phyloP scores from a whole-genome alignment of 2,888 invertebrate species.

The Gasteruption jaculator region DNA sequence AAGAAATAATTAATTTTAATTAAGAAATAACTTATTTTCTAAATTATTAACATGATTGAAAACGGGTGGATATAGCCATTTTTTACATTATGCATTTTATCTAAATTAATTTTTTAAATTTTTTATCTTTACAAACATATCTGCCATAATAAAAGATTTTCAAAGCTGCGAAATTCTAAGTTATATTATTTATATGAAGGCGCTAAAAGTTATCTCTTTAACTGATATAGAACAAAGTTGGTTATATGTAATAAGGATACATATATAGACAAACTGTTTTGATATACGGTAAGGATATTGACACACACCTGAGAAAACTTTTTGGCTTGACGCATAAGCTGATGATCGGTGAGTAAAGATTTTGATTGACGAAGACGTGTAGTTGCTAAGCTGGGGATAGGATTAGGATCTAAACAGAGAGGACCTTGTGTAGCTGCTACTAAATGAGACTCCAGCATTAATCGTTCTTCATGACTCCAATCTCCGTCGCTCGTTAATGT shows the following conservation, averaged over 20 bases:
- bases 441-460: constrained; percentile 78
- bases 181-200: no score
- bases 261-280: neutral
- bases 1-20: no score
- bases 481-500: constrained; percentile 48
- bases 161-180: no score
- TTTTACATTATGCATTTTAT: no score
- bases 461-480: constrained; percentile 73
- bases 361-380: constrained; percentile 73
- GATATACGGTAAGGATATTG: neutral
- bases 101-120: no score
- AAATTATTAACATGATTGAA: no score
- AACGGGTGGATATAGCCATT: no score
- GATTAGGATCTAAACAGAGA: constrained; percentile 84
- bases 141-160: no score
- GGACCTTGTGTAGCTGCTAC: constrained; percentile 82
- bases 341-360: constrained; percentile 69
- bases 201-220: no score
- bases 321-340: constrained; percentile 70
- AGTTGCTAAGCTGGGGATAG: constrained; percentile 71
- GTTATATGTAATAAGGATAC: no score
- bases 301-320: constrained; percentile 69
- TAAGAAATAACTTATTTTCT: neutral
- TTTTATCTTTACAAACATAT: no score
- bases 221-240: no score